A percentile compares a stretch with the other conserved stretches of the same genome.
phyloP scores from a whole-genome alignment of 1,140 invertebrate genomes.

The Trinorchestia longiramus region DNA sequence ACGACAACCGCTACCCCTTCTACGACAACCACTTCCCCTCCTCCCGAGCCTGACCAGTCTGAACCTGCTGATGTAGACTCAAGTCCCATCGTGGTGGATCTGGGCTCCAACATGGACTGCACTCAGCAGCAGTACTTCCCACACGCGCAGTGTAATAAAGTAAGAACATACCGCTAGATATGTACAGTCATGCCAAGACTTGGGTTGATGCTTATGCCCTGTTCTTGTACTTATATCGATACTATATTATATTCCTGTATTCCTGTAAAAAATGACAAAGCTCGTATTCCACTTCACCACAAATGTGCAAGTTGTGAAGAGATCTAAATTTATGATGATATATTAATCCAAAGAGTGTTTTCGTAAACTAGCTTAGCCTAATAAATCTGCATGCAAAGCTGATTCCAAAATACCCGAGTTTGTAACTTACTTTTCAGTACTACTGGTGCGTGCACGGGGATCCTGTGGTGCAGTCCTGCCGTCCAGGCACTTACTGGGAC shows the following conservation, averaged over 20 bases:
- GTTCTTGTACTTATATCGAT: too few species aligned
- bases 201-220: too few species aligned
- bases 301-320: neutral
- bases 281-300: neutral
- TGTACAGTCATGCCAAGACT: too few species aligned
- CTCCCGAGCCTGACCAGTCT: neutral
- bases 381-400: neutral
- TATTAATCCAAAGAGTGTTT: neutral
- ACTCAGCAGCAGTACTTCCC: slow-evolving; percentile 57
- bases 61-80: neutral
- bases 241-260: too few species aligned
- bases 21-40: neutral
- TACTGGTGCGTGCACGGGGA: slow-evolving; percentile 63
- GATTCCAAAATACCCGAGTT: neutral
- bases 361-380: neutral
- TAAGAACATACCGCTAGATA: slow-evolving; percentile 5
- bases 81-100: too few species aligned
- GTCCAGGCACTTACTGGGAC: slow-evolving; percentile 60
- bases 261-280: too few species aligned
- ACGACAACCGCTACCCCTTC: too few species aligned
- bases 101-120: slow-evolving; percentile 5
- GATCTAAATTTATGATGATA: neutral
- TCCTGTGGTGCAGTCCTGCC: slow-evolving; percentile 55
- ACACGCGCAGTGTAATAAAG: slow-evolving; percentile 56
- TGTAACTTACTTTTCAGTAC: slow-evolving; percentile 56